Evolutionary conservation across 2,113 vertebrate species (phyloP).

Genomic region (Colossoma macropomum): DNA sequence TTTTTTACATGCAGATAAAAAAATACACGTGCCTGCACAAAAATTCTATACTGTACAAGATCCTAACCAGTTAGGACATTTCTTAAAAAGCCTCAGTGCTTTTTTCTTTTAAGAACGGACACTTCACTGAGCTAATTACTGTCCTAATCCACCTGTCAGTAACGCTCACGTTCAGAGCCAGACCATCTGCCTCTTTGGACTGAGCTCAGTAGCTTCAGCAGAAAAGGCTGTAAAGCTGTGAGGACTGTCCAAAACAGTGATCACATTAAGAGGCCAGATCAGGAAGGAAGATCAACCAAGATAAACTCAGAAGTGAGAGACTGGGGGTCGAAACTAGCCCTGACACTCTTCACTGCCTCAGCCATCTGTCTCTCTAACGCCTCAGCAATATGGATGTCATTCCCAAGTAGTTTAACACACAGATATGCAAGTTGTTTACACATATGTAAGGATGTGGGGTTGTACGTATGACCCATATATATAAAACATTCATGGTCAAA

Average conservation of each 20-base stretch:
- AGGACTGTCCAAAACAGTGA: conserved; percentile 47
- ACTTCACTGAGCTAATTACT: background rate
- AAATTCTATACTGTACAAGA: no score
- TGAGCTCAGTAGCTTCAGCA: background rate
- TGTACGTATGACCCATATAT: no score
- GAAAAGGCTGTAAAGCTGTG: conserved; percentile 5
- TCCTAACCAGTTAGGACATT: background rate
- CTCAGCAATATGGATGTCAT: background rate
- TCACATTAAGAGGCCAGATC: conserved; percentile 71
- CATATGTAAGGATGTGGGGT: no score
- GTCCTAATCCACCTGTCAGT: background rate
- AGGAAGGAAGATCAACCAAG: conserved; percentile 61
- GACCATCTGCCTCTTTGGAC: background rate
- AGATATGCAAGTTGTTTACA: background rate
- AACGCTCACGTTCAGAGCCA: background rate
- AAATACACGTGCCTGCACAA: no score
- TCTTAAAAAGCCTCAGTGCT: background rate
- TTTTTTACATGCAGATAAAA: background rate
- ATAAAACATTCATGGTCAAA: no score
- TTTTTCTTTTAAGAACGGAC: background rate
- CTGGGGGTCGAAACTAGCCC: conserved; percentile 55
- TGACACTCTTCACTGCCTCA: conserved; percentile 55
- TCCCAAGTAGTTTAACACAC: background rate
- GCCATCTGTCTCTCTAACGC: conserved; percentile 69
- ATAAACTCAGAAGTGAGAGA: conserved; percentile 62